Evolutionary conservation across 2,113 vertebrate species (phyloP).

Genomic region (Phyllopteryx taeniolatus): DNA sequence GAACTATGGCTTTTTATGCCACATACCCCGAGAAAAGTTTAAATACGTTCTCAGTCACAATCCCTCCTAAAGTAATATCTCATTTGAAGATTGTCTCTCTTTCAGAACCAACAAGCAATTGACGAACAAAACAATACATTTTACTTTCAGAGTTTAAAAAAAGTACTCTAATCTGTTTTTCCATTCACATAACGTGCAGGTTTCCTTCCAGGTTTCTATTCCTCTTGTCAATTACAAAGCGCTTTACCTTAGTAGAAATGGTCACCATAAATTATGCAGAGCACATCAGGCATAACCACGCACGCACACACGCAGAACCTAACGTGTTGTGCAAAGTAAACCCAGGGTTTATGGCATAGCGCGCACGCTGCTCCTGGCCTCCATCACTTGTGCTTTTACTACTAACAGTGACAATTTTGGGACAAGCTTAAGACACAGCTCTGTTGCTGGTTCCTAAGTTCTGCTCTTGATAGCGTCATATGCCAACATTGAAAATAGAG

Average conservation of each 20-base stretch:
- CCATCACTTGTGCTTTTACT: conserved; percentile 41
- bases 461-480: conserved; percentile 39
- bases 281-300: conserved; percentile 19
- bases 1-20: no score
- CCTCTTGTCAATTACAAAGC: conserved; percentile 50
- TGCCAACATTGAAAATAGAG: conserved; percentile 38
- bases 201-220: conserved; percentile 31
- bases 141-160: background rate
- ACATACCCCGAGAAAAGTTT: no score
- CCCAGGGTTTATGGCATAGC: conserved; percentile 42
- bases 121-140: no score
- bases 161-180: conserved; percentile 19
- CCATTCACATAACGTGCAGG: conserved; percentile 9
- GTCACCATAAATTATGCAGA: conserved; percentile 60
- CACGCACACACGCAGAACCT: conserved; percentile 4
- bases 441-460: conserved; percentile 26
- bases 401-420: conserved; percentile 22
- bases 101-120: no score
- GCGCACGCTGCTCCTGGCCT: conserved; percentile 49
- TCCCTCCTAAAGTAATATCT: no score
- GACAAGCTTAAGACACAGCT: conserved; percentile 28
- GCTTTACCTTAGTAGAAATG: conserved; percentile 36
- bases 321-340: conserved; percentile 50
- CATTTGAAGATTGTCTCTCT: no score
- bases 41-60: no score